Conservation (phyloP, 2,888 invertebrate species). For the Alviniconcha strummeri region DNA sequence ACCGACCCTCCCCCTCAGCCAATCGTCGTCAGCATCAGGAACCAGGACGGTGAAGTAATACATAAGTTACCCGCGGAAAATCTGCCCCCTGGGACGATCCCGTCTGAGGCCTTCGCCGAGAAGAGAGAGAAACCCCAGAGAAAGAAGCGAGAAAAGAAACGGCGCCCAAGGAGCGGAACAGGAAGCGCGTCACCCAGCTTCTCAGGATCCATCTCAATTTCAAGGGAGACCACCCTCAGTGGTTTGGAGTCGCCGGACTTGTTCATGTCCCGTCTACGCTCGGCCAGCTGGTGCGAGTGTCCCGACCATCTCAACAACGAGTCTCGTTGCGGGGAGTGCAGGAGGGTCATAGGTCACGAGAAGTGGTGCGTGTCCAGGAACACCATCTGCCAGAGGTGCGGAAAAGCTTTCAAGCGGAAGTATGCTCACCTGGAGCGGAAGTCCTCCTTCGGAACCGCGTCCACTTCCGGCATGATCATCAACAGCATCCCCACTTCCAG, state of each 20-base stretch:
- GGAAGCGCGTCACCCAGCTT: conserved; percentile 26
- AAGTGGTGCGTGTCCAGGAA: conserved; percentile 37
- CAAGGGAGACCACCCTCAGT: conserved; percentile 32
- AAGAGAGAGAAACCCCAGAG: not conserved
- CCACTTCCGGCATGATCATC: conserved; percentile 4
- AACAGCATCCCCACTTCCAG: not conserved
- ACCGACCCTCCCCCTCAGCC: conserved; percentile 31
- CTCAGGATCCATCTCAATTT: conserved; percentile 28
- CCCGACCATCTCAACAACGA: conserved; percentile 15
- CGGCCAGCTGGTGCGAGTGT: conserved; percentile 38
- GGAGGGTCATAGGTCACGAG: conserved; percentile 23
- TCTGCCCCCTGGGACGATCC: not conserved
- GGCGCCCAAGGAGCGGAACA: not conserved
- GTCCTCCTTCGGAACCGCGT: conserved; percentile 22
- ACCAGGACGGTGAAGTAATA: conserved; percentile 26
- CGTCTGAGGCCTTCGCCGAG: not conserved
- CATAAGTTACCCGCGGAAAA: conserved; percentile 3
- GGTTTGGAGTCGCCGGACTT: conserved; percentile 21
- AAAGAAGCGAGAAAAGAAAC: conserved; percentile 18
- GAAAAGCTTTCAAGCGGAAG: conserved; percentile 31
- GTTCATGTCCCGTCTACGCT: conserved; percentile 28
- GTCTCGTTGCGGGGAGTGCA: conserved; percentile 34
- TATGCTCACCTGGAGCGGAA: conserved; percentile 30
- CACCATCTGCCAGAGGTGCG: conserved; percentile 28
- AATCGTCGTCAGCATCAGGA: conserved; percentile 27